A percentile compares a stretch with the other conserved stretches of the same genome.
Evolutionary conservation across 1,140 invertebrate species (phyloP).

Genomic region (Thaumatotibia leucotreta): DNA sequence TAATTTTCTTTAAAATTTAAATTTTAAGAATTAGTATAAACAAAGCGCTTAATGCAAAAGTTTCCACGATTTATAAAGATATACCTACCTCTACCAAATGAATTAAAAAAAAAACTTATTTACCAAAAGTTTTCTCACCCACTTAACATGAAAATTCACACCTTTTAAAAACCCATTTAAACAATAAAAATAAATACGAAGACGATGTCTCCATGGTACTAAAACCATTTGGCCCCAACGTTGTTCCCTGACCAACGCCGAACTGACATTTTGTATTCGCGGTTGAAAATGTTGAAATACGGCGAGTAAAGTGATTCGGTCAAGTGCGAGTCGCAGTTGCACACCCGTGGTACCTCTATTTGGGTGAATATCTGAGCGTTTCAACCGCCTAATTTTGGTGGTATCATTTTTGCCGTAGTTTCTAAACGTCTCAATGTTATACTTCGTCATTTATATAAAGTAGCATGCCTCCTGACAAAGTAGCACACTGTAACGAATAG

Average conservation of each 20-base stretch:
- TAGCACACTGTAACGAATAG: too few species aligned
- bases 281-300: background rate
- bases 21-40: too few species aligned
- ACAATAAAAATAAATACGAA: background rate
- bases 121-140: background rate
- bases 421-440: too few species aligned
- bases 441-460: too few species aligned
- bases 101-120: too few species aligned
- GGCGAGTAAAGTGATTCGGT: background rate
- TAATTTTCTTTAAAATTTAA: too few species aligned
- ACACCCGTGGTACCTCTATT: background rate
- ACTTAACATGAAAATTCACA: background rate
- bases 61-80: too few species aligned
- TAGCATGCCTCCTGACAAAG: too few species aligned
- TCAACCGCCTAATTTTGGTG: too few species aligned
- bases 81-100: too few species aligned
- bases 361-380: background rate
- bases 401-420: too few species aligned
- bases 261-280: background rate
- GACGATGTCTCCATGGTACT: background rate
- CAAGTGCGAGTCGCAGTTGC: background rate
- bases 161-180: slow-evolving; percentile 2
- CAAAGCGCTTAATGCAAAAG: too few species aligned
- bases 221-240: background rate
- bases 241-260: background rate